Evolutionary conservation across 2,888 invertebrate genomes (phyloP), one percentile per base, ranked within the genome.

Genomic region (Rhopalosiphum nymphaeae): DNA sequence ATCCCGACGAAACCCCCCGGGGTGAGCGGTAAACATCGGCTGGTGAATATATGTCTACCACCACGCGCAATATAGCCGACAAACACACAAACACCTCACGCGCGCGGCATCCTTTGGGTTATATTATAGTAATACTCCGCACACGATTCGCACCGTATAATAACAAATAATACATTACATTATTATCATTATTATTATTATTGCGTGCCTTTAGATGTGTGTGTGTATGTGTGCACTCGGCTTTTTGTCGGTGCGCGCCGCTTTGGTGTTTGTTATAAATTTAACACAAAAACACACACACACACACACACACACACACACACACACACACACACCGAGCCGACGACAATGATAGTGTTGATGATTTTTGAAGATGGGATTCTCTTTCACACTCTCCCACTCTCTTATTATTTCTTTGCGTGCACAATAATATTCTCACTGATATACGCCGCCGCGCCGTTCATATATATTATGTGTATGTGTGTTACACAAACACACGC

Each of bases 251-350:
- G 93, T 49, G 67, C 86, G 87, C 87, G 61, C 61, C 88, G 92
- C 86, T 85, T 87, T 88, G 93, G 93, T 93, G 89, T 93, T 93
- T 93, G 89, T 93, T 93, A 93, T 93, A 89, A 93, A 93, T 93
- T 49, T 92, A 93, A 93, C 89, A 89, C 5, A 87, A 61, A 36
- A 93, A 89, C n/a, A n/a, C n/a, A n/a, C n/a, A n/a, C n/a, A n/a
- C n/a, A 89, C 49, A 49, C 11, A 49, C 49, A 49, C 49, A 49
- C 49, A 49, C 49, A 49, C 7, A 89, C 46, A 49, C 53, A 53
- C 53, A 53, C 53, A 53, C 53, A 53, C 21, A 53, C 21, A 53
- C 21, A 56, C 21, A 91, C 84, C 36, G 42, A 46, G 29, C n/a
- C 67, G 56, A 88, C 84, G 88, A 90, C 85, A 93, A 90, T 85